These are phyloP conservation scores for Dicyrtomina minuta DNA, from an alignment of 2,888 invertebrate genomes.

Conservation along the genomic window DNA sequence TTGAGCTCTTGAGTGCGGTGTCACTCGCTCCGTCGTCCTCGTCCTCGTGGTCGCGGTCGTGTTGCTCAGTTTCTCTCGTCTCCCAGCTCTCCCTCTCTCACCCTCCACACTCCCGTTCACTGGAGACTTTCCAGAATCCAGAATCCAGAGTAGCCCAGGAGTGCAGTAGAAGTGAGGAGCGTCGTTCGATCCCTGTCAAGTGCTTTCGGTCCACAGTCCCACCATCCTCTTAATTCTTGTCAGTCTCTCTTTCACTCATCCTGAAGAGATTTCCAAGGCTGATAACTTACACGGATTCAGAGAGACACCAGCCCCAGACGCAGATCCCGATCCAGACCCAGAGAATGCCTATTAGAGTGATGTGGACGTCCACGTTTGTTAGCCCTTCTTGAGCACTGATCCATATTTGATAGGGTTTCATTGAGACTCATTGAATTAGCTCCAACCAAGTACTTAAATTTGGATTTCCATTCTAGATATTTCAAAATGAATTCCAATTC, in stretches of 20 bases:
- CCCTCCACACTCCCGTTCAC: not conserved
- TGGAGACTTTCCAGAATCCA: not conserved
- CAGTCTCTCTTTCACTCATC: not conserved
- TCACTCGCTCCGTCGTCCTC: not conserved
- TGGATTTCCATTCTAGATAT: too few relatives aligned
- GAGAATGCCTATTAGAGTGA: too few relatives aligned
- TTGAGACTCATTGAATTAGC: constrained; percentile 9
- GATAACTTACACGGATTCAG: too few relatives aligned
- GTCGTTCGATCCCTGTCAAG: not conserved
- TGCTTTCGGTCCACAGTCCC: not conserved
- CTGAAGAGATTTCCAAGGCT: not conserved
- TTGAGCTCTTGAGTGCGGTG: constrained; percentile 16
- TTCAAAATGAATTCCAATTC: too few relatives aligned
- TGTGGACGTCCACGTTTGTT: too few relatives aligned
- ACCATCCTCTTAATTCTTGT: not conserved
- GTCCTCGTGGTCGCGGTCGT: too few relatives aligned
- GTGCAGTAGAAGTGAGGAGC: too few relatives aligned
- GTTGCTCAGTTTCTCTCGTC: too few relatives aligned
- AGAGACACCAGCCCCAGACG: too few relatives aligned
- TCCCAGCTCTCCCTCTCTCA: constrained; percentile 4
- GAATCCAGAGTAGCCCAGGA: too few relatives aligned
- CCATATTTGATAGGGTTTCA: constrained; percentile 8
- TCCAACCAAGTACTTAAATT: not conserved
- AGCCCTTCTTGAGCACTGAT: constrained; percentile 11
- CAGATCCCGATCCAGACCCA: too few relatives aligned